Evolutionary conservation across 2,113 vertebrate genomes (phyloP).

Genomic region (Pomatostomus ruficeps): DNA sequence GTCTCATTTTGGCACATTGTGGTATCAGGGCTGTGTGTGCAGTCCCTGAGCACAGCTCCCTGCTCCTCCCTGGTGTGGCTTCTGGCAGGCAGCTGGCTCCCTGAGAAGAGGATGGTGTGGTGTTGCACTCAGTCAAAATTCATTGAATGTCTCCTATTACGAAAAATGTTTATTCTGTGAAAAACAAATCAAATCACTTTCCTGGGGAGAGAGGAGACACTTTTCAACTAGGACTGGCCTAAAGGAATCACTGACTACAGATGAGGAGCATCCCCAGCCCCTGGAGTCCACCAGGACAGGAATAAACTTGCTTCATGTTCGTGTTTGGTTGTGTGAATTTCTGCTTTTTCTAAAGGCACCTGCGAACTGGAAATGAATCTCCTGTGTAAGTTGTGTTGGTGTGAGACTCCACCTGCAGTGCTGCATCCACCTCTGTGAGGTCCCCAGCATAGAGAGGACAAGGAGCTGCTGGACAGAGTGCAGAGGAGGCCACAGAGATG

Average conservation of each 20-base stretch:
- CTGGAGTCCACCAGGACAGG: neutral
- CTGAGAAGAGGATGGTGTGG: neutral
- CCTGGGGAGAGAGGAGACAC: neutral
- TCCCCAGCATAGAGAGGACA: neutral
- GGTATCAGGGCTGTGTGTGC: neutral
- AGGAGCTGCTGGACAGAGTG: neutral
- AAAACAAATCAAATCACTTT: neutral
- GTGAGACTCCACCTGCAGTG: neutral
- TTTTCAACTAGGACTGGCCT: neutral
- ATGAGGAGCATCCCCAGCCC: neutral
- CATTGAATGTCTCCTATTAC: neutral
- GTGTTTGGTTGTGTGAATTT: neutral
- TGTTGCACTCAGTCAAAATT: neutral
- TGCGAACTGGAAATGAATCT: neutral
- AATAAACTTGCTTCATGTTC: neutral
- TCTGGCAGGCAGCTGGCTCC: neutral
- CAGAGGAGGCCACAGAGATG: neutral
- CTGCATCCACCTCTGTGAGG: neutral
- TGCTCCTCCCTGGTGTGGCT: neutral
- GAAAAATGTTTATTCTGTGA: neutral
- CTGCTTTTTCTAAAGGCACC: neutral
- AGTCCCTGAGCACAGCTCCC: neutral
- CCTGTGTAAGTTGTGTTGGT: rapidly evolving
- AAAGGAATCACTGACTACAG: neutral
- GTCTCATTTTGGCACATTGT: rapidly evolving